A percentile compares a stretch with the other conserved stretches of the same genome.
phyloP scores from a whole-genome alignment of 2,797 vertebrate genomes.

The Orestias chungarensis region DNA sequence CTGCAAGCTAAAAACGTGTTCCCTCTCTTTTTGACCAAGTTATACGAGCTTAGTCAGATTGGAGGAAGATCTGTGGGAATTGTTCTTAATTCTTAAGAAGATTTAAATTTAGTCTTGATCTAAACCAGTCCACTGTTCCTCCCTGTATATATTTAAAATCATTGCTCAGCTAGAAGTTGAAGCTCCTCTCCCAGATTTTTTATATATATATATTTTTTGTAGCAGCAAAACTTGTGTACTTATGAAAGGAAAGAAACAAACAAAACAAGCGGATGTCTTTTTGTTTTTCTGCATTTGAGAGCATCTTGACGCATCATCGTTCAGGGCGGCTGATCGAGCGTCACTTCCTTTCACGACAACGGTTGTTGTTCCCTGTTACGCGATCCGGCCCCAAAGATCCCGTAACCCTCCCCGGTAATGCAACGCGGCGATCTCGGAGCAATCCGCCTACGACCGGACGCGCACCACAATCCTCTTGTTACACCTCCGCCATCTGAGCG shows the following conservation, averaged over 20 bases:
- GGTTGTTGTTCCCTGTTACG: slow-evolving; percentile 27
- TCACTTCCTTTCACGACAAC: not conserved
- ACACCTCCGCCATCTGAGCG: slow-evolving; percentile 10
- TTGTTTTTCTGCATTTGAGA: not conserved
- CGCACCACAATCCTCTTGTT: slow-evolving; percentile 7
- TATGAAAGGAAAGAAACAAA: not conserved
- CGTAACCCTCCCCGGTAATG: slow-evolving; percentile 9
- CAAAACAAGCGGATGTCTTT: no score
- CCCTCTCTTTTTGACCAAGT: no score
- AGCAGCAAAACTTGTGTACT: no score
- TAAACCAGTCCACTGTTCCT: not conserved
- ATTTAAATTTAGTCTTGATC: not conserved
- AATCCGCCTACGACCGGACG: slow-evolving; percentile 12
- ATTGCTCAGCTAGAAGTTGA: no score
- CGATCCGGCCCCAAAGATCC: slow-evolving; percentile 4
- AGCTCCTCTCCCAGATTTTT: no score
- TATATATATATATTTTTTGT: no score
- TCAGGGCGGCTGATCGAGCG: not conserved
- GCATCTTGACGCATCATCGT: not conserved
- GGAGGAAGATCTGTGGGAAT: no score
- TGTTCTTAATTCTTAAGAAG: not conserved
- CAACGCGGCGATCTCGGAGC: slow-evolving; percentile 20
- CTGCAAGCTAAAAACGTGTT: not conserved
- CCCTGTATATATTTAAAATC: no score
- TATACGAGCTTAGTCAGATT: no score